Conservation (phyloP, 2,888 invertebrate species). For the Xylota segnis region DNA sequence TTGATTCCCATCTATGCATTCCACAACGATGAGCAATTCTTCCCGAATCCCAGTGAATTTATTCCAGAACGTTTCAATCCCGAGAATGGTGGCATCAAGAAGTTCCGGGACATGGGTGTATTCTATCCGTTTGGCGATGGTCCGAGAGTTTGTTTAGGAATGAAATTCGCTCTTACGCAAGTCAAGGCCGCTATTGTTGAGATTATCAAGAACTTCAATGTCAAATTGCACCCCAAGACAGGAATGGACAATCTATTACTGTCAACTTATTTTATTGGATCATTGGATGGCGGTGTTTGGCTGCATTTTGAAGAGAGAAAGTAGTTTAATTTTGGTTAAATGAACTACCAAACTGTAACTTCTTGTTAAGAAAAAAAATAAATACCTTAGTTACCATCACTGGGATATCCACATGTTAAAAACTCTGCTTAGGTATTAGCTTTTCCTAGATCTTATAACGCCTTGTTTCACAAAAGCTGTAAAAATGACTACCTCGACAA, state of each 20-base stretch:
- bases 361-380: no score
- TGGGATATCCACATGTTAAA: no score
- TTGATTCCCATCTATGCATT: slow-evolving; percentile 80
- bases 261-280: slow-evolving; percentile 78
- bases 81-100: slow-evolving; percentile 80
- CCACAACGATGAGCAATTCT: slow-evolving; percentile 80
- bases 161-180: slow-evolving; percentile 82
- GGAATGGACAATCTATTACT: slow-evolving; percentile 81
- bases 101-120: slow-evolving; percentile 80
- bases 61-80: slow-evolving; percentile 81
- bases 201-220: slow-evolving; percentile 81
- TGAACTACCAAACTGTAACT: no score
- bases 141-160: slow-evolving; percentile 82
- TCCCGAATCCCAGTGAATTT: slow-evolving; percentile 79
- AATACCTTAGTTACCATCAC: no score
- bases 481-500: no score
- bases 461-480: no score
- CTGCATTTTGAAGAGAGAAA: slow-evolving; percentile 79
- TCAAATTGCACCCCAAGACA: slow-evolving; percentile 81
- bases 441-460: no score
- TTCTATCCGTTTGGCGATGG: slow-evolving; percentile 82
- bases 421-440: no score
- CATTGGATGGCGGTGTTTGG: slow-evolving; percentile 81
- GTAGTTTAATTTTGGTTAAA: background rate
- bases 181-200: slow-evolving; percentile 82